Evolutionary conservation across 2,113 vertebrate species (phyloP).

Genomic region (Chunga burmeisteri): DNA sequence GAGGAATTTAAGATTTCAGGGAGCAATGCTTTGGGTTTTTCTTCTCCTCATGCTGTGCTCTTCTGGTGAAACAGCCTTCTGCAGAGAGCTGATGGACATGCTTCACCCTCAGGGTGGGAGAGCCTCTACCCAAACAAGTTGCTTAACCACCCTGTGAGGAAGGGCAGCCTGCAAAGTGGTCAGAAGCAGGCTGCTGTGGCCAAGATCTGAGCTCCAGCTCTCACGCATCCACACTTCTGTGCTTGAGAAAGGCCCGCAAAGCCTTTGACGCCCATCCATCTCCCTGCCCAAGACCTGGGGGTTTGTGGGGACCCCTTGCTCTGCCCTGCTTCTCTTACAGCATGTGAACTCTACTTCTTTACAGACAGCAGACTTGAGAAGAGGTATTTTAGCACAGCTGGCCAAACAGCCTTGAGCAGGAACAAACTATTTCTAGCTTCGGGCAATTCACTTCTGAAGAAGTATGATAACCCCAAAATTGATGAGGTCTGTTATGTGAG

Average conservation of each 20-base stretch:
- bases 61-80: not conserved
- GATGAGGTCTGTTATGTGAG: not conserved
- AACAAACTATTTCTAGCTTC: not conserved
- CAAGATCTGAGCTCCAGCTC: not conserved
- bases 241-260: not conserved
- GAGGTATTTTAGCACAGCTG: not conserved
- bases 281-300: accelerated
- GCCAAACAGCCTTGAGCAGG: not conserved
- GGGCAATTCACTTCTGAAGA: not conserved
- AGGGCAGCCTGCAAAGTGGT: not conserved
- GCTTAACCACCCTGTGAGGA: not conserved
- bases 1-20: not conserved
- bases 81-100: not conserved
- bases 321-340: not conserved
- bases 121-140: not conserved
- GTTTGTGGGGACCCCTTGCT: not conserved
- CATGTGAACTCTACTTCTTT: not conserved
- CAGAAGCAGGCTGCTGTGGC: not conserved
- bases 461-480: not conserved
- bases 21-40: not conserved
- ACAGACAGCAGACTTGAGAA: not conserved
- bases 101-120: not conserved
- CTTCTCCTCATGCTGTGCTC: not conserved
- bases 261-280: not conserved
- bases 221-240: not conserved